phyloP scores from a whole-genome alignment of 1,140 invertebrate species.

The Eumaeus atala region DNA sequence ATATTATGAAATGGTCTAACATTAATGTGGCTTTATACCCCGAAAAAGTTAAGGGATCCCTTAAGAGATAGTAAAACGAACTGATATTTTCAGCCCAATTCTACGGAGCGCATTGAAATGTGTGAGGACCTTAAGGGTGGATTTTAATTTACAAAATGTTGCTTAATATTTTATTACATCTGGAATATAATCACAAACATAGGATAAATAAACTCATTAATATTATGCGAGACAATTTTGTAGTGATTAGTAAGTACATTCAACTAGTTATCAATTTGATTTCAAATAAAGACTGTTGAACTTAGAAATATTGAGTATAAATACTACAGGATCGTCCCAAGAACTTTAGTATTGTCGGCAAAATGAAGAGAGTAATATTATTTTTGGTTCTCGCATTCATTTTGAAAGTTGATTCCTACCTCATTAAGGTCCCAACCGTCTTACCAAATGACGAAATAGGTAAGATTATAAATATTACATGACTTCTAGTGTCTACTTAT shows the following conservation, averaged over 20 bases:
- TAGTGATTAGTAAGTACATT: conserved; percentile 28
- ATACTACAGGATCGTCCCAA: conserved; percentile 17
- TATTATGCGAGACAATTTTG: too few species aligned
- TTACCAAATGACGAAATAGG: conserved; percentile 25
- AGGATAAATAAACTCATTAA: too few species aligned
- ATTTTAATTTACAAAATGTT: too few species aligned
- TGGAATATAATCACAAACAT: too few species aligned
- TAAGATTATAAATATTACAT: conserved; percentile 22
- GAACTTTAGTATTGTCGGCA: conserved; percentile 24
- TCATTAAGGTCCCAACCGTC: conserved; percentile 48
- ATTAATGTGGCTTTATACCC: too few species aligned
- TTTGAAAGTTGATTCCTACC: conserved; percentile 30
- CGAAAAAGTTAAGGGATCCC: too few species aligned
- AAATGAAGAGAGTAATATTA: conserved; percentile 48
- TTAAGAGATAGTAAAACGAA: too few species aligned
- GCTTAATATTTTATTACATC: too few species aligned
- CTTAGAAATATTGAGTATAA: conserved; percentile 28
- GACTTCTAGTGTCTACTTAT: background rate
- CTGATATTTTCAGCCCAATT: too few species aligned
- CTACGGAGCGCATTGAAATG: too few species aligned
- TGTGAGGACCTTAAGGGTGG: too few species aligned
- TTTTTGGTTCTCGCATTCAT: conserved; percentile 25
- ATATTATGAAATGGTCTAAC: too few species aligned
- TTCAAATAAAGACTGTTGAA: conserved; percentile 27
- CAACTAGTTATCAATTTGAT: conserved; percentile 30